Evolutionary conservation across 2,888 invertebrate species (phyloP).

Genomic region (Brachyopa scutellaris): DNA sequence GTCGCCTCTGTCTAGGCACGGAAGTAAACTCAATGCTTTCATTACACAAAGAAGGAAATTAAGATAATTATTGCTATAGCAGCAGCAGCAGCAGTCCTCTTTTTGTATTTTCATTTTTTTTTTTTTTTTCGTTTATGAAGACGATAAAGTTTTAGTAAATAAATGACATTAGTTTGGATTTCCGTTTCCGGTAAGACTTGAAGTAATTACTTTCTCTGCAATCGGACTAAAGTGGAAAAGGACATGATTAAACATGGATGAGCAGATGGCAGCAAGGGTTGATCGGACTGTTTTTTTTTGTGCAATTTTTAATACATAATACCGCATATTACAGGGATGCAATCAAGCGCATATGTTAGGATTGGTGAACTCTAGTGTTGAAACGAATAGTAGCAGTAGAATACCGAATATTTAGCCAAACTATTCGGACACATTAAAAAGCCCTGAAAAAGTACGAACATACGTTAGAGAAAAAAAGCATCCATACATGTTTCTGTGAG

Average conservation of each 20-base stretch:
- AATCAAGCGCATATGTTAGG: too few relatives aligned
- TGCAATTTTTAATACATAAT: too few relatives aligned
- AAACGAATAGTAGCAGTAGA: too few relatives aligned
- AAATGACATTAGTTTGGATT: slow-evolving; percentile 56
- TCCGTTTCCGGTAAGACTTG: slow-evolving; percentile 44
- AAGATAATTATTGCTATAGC: slow-evolving; percentile 48
- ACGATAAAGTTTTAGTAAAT: slow-evolving; percentile 47
- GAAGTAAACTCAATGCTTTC: slow-evolving; percentile 15
- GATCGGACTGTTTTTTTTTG: too few relatives aligned
- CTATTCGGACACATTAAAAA: too few relatives aligned
- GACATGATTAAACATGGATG: slow-evolving; percentile 39
- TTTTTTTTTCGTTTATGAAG: not conserved
- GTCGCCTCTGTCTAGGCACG: too few relatives aligned
- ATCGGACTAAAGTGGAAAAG: slow-evolving; percentile 33
- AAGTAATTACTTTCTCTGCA: slow-evolving; percentile 51
- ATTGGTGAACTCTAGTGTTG: too few relatives aligned
- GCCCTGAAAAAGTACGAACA: too few relatives aligned
- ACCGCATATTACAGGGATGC: too few relatives aligned
- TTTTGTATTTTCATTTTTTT: not conserved
- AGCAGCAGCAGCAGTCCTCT: not conserved
- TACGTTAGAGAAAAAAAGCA: too few relatives aligned
- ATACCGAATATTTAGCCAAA: too few relatives aligned
- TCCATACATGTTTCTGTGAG: too few relatives aligned
- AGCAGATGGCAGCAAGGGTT: not conserved
- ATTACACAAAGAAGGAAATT: slow-evolving; percentile 53